Conservation (phyloP, 2,888 invertebrate species). For the Drosophila pseudotalamancana region DNA sequence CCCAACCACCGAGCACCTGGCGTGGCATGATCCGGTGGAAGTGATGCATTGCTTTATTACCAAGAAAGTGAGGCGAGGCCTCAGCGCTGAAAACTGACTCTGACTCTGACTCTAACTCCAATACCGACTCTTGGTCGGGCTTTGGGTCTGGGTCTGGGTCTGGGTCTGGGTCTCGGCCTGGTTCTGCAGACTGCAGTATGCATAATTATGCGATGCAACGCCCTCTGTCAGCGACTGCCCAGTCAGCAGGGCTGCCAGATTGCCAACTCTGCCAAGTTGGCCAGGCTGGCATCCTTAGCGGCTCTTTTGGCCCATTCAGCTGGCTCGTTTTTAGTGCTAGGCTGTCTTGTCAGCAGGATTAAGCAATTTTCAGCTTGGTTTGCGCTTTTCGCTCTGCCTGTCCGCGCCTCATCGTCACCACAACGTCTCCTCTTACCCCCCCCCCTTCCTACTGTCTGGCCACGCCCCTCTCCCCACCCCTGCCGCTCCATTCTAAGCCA, state of each 20-base stretch:
- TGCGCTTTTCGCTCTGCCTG: constrained; percentile 63
- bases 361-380: constrained; percentile 78
- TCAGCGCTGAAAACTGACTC: constrained; percentile 14
- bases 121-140: neutral
- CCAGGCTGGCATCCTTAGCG: constrained; percentile 48
- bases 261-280: neutral
- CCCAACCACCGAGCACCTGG: neutral
- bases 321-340: constrained; percentile 54
- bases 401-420: constrained; percentile 53
- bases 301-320: constrained; percentile 38
- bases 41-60: constrained; percentile 82
- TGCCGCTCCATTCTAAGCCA: neutral
- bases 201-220: constrained; percentile 82
- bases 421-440: constrained; percentile 1
- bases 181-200: constrained; percentile 42
- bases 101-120: too few species aligned
- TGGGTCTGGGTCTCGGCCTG: constrained; percentile 1
- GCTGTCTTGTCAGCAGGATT: constrained; percentile 77
- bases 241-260: constrained; percentile 47
- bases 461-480: neutral
- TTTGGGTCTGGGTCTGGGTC: neutral
- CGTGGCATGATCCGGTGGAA: constrained; percentile 17
- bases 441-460: neutral
- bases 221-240: constrained; percentile 79
- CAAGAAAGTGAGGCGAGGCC: constrained; percentile 51